Conservation (phyloP, 1,140 invertebrate species). For the Neodiprion virginianus region DNA sequence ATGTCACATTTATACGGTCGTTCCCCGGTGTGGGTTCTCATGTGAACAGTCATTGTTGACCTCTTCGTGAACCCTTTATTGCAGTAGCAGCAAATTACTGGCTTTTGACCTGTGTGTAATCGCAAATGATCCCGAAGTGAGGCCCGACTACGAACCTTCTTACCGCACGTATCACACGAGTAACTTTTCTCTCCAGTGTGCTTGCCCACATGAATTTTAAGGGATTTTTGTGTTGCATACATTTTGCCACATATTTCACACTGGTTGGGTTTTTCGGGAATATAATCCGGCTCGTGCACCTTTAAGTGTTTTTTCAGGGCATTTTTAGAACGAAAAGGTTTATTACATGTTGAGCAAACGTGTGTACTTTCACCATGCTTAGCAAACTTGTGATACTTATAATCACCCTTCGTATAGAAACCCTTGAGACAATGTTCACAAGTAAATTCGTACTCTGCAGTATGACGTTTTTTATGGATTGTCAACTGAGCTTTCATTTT, state of each 20-base stretch:
- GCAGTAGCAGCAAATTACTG: slow-evolving; percentile 56
- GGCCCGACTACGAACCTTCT: slow-evolving; percentile 23
- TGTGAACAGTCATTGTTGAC: slow-evolving; percentile 41
- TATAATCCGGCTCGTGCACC: slow-evolving; percentile 22
- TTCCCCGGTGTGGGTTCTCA: slow-evolving; percentile 59
- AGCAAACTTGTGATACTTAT: slow-evolving; percentile 27
- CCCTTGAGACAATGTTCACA: slow-evolving; percentile 3
- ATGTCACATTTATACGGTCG: slow-evolving; percentile 48
- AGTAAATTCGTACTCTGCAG: background rate
- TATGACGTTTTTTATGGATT: background rate
- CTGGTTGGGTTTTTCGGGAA: slow-evolving; percentile 49
- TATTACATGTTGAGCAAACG: slow-evolving; percentile 3
- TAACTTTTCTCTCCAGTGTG: slow-evolving; percentile 57
- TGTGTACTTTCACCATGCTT: slow-evolving; percentile 13
- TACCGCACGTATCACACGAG: slow-evolving; percentile 31
- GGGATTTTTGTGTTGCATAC: slow-evolving; percentile 28
- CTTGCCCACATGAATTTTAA: slow-evolving; percentile 47
- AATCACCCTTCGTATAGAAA: slow-evolving; percentile 29
- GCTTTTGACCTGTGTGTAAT: slow-evolving; percentile 48
- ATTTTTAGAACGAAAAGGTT: background rate
- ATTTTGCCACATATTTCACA: slow-evolving; percentile 15
- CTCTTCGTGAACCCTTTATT: slow-evolving; percentile 63
- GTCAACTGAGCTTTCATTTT: slow-evolving; percentile 4
- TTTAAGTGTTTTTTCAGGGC: background rate
- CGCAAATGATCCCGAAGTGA: slow-evolving; percentile 40